phyloP scores from a whole-genome alignment of 2,797 vertebrate genomes.

The Alauda arvensis region DNA sequence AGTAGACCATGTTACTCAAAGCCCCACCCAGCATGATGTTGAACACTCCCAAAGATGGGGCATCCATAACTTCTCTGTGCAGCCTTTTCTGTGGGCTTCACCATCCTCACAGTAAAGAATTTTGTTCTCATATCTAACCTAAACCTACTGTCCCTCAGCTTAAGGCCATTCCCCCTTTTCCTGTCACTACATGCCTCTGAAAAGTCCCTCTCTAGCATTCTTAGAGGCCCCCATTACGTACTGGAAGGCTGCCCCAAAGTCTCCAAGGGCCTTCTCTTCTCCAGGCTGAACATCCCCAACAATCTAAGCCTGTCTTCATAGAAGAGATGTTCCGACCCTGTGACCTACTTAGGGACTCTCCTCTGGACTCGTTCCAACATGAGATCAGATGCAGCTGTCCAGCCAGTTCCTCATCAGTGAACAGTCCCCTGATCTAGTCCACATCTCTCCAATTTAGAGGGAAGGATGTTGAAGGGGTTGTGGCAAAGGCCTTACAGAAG shows the following conservation, averaged over 20 bases:
- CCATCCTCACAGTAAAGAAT: not conserved
- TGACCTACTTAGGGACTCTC: not conserved
- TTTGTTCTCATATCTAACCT: not conserved
- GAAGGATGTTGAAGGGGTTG: not conserved
- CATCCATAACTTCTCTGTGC: not conserved
- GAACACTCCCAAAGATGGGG: not conserved
- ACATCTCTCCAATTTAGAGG: not conserved
- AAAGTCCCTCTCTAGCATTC: not conserved
- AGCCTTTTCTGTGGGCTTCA: not conserved
- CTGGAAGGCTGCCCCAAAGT: not conserved
- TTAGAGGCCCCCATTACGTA: not conserved
- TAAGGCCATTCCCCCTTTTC: not conserved
- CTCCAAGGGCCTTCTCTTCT: not conserved
- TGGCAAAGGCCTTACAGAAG: not conserved
- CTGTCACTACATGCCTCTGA: not conserved
- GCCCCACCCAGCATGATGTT: not conserved
- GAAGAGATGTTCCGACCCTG: not conserved
- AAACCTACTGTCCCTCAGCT: not conserved
- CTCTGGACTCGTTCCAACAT: not conserved
- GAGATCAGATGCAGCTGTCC: not conserved
- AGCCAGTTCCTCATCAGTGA: not conserved
- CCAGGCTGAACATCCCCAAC: not conserved
- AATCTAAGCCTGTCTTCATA: not conserved
- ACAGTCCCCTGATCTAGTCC: not conserved
- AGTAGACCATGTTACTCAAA: not conserved